Base-by-base conservation (phyloP, 2,797 vertebrate genomes). In the Nyctalus aviator region DNA sequence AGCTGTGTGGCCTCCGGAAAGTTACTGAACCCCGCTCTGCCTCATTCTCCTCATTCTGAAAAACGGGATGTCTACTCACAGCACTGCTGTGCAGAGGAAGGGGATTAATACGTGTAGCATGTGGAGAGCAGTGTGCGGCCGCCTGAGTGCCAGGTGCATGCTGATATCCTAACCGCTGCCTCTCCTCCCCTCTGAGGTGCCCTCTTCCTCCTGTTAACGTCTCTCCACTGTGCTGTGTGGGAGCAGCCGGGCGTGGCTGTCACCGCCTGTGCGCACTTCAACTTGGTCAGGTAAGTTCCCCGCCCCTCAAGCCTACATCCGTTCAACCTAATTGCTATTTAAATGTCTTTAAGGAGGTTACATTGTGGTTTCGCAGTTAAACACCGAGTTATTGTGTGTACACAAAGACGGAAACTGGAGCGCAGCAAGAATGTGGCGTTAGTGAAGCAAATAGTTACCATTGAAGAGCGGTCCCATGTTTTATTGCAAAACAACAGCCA, bases 341-440 rank as follows among this genome's bases (percentile, higher is more conserved):
- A 68, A 87, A 90, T 68, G 64, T 73, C 69, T 92, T 87, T 57
- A 8, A 32, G 69, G 93, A 84, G 93, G 32, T 69, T 57, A 93
- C 57, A 75, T 27, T 71, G 55, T 27, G 62, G 83, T 88, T 95
- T 84, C 57, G 37, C 21, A 66, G 55, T 88, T 94, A 55, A 86
- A 85, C 53, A 84, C 55, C 78, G 27, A 68, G 62, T 64, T 72
- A 57, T 35, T 78, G 79, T 90, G 50, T 81, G 20, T 30, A n/a
- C 82, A 59, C 66, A 72, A 64, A 96, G 68, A 46, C 2, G 0
- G 25, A 92, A 79, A 57, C 57, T 48, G 8, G 35, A 62, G 17
- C 17, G 0, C 27, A 20, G 68, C 64, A 85, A 68, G 66, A 88
- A 75, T 75, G 81, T 14, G 12, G 59, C 41, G 23, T 83, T 73